These are phyloP conservation scores for Limnephilus lunatus DNA, from an alignment of 2,888 invertebrate genomes.

Conservation along the genomic window DNA sequence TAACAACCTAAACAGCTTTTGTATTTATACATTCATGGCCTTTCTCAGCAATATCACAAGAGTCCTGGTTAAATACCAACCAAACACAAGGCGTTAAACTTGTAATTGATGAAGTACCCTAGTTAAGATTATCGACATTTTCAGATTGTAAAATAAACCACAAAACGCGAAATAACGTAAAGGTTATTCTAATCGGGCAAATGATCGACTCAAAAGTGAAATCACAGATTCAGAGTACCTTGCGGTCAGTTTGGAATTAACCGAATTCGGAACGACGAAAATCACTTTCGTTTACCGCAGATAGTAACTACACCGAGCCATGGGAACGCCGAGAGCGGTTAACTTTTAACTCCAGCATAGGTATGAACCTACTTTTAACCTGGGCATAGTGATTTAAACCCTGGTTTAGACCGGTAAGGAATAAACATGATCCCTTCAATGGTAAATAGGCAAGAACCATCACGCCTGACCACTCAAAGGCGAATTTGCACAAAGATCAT, in stretches of 20 bases:
- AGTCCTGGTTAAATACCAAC: not conserved
- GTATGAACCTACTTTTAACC: not conserved
- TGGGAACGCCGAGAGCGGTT: constrained; percentile 2
- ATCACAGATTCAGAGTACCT: constrained; percentile 9
- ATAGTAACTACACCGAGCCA: not conserved
- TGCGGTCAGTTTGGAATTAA: constrained; percentile 20
- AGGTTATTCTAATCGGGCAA: not conserved
- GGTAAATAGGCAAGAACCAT: not conserved
- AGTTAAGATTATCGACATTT: not conserved
- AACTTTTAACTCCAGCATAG: not conserved
- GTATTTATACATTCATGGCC: not conserved
- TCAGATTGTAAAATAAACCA: not conserved
- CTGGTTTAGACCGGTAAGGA: not conserved
- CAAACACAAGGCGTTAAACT: not conserved
- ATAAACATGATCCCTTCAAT: not conserved
- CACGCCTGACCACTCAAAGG: not conserved
- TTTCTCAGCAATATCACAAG: not conserved
- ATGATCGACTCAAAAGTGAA: not conserved
- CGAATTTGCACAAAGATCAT: not conserved
- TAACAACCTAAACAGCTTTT: too few relatives aligned
- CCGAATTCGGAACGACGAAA: not conserved
- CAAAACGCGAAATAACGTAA: not conserved
- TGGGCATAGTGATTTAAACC: not conserved
- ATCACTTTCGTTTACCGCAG: constrained; percentile 24
- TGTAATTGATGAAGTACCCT: not conserved